phyloP scores from a whole-genome alignment of 2,888 invertebrate species.

The Drosophila neoperkinsi region DNA sequence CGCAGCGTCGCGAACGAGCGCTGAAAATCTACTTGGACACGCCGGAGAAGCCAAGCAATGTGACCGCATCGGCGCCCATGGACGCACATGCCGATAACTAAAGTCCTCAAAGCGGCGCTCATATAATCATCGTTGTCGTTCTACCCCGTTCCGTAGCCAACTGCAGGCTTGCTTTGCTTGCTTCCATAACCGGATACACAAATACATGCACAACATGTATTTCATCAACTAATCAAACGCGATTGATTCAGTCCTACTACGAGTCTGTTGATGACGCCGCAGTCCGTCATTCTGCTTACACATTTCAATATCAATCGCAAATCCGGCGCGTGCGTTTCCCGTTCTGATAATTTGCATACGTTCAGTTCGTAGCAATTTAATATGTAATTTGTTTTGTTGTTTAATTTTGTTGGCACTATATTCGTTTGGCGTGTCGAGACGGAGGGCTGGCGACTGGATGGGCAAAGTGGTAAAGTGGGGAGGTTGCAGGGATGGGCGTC shows the following conservation, averaged over 20 bases:
- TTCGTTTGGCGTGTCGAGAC: constrained; percentile 26
- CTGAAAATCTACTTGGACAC: constrained; percentile 90
- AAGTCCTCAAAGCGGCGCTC: constrained; percentile 12
- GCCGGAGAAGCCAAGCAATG: constrained; percentile 77
- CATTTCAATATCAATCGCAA: constrained; percentile 17
- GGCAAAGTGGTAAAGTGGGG: background rate
- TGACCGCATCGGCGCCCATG: constrained; percentile 66
- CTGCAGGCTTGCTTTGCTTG: constrained; percentile 23
- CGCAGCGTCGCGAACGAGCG: constrained; percentile 89
- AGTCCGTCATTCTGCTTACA: constrained; percentile 16
- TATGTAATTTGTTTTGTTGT: constrained; percentile 67
- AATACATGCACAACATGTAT: constrained; percentile 39
- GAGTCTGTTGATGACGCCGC: constrained; percentile 14
- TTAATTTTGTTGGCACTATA: constrained; percentile 61
- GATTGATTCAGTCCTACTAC: constrained; percentile 27
- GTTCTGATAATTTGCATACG: constrained; percentile 33
- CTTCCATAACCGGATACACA: constrained; percentile 19
- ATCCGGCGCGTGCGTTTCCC: constrained; percentile 11
- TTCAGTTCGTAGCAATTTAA: constrained; percentile 45
- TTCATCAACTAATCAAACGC: constrained; percentile 25
- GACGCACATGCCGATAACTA: constrained; percentile 70
- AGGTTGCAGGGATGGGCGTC: constrained; percentile 30
- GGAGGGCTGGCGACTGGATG: background rate
- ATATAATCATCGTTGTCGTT: constrained; percentile 15
- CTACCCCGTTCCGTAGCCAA: constrained; percentile 19